A percentile compares a stretch with the other conserved stretches of the same genome.
Conservation (phyloP, 2,797 vertebrate species). For the Enteromius radiatus region DNA sequence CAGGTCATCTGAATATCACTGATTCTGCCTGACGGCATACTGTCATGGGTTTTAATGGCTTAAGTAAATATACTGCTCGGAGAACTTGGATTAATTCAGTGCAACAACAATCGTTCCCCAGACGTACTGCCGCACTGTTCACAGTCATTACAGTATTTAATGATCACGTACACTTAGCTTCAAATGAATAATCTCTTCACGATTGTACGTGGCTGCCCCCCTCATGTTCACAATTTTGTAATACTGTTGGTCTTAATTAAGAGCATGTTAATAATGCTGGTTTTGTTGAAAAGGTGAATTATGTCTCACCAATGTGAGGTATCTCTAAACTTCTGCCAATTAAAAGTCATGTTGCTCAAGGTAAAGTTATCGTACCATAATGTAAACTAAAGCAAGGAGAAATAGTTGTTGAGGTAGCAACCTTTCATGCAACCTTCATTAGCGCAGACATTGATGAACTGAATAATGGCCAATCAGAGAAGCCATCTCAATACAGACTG, state of each 20-base stretch:
- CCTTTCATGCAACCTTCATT: neutral
- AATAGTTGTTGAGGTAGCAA: neutral
- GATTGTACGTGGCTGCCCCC: slow-evolving; percentile 34
- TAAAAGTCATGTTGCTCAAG: slow-evolving; percentile 19
- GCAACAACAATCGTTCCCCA: slow-evolving; percentile 64
- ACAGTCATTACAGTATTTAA: slow-evolving; percentile 63
- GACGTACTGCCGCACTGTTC: slow-evolving; percentile 51
- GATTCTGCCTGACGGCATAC: slow-evolving; percentile 61
- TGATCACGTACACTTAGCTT: slow-evolving; percentile 60
- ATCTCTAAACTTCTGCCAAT: slow-evolving; percentile 10
- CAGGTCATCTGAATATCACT: slow-evolving; percentile 68
- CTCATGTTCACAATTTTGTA: slow-evolving; percentile 13
- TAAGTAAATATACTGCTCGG: slow-evolving; percentile 63
- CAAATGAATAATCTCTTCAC: slow-evolving; percentile 61
- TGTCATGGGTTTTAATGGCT: slow-evolving; percentile 65
- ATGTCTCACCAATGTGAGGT: slow-evolving; percentile 18
- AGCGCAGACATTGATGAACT: neutral
- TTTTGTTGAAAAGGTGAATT: slow-evolving; percentile 42
- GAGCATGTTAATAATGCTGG: slow-evolving; percentile 41
- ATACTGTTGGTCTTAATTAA: slow-evolving; percentile 46
- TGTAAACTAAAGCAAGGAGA: slow-evolving; percentile 1
- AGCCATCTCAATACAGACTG: slow-evolving; percentile 6
- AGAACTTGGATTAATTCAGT: slow-evolving; percentile 64
- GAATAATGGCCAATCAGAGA: slow-evolving; percentile 6
- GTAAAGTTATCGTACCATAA: slow-evolving; percentile 17